Percentiles rank a stretch among this genome's conserved stretches.
Conservation (phyloP, 2,797 vertebrate genomes). For the Ispidina picta region DNA sequence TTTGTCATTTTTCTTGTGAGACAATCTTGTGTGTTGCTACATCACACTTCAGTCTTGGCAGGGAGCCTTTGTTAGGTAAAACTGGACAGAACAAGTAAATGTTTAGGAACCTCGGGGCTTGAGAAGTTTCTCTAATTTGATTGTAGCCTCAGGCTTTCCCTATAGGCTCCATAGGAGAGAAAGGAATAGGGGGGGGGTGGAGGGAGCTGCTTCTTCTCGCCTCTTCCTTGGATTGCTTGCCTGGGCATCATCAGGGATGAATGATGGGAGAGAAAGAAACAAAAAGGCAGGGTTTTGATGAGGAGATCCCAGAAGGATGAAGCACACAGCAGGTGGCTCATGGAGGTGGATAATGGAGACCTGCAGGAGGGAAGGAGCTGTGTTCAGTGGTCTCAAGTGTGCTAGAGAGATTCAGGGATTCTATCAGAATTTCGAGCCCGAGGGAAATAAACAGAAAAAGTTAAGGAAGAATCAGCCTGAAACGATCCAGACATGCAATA, state of each 20-base stretch:
- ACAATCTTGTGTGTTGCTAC: background rate
- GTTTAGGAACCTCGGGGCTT: background rate
- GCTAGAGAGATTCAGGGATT: background rate
- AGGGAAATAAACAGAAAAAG: background rate
- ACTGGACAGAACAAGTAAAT: background rate
- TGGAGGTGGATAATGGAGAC: background rate
- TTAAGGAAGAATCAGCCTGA: slow-evolving; percentile 40
- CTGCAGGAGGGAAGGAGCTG: background rate
- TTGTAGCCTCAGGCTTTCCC: background rate
- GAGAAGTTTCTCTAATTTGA: background rate
- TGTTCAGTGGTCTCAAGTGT: background rate
- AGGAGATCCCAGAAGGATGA: background rate
- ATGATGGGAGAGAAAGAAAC: background rate
- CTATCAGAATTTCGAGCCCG: background rate
- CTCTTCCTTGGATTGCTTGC: background rate
- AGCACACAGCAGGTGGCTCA: background rate
- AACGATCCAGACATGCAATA: slow-evolving; percentile 50
- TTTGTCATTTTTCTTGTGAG: background rate
- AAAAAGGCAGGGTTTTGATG: background rate
- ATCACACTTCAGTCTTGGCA: background rate
- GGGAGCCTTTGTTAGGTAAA: background rate
- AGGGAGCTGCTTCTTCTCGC: background rate
- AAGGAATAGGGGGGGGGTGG: background rate
- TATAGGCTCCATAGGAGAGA: background rate
- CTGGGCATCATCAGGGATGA: background rate